Evolutionary conservation across 2,888 invertebrate genomes (phyloP), one percentile per base, ranked within the genome.

Genomic region (Bugula neritina): DNA sequence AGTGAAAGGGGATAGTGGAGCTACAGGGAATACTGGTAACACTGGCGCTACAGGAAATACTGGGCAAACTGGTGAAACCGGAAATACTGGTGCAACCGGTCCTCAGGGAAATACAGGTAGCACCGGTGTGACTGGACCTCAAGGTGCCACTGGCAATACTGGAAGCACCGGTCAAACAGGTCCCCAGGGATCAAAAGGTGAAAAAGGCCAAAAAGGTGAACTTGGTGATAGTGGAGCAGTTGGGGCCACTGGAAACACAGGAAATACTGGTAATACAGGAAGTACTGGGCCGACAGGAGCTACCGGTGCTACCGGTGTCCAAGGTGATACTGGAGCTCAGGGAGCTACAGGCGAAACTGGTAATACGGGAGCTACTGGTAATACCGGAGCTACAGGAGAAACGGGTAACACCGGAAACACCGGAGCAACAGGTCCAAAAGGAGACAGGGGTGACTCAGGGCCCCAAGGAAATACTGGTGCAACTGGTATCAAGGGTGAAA

Each of bases 271-370:
- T 5, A 5, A n/a, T 17, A 35, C 71, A 23, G 71, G 71, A 17
- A 5, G 13, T 23, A 71, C 35, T n/a, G 71, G 71, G 2, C 13
- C 2, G 21, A 54, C 35, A 3, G 71, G 71, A 10, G 27, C 25
- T 23, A 54, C 55, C 23, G 71, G 71, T 23, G 10, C 29, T 10
- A 52, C 21, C 27, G 71, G 71, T 25, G 34, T 25, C 29, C 25
- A 2, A n/a, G 71, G 71, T n/a, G 69, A 69, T 13, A 13, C 63
- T 31, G 72, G 69, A n/a, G 29, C 29, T 5, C 5, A 29, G 21
- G 74, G 74, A n/a, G 72, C 72, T 0, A 23, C 73, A 52, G 75
- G 75, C n/a, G 71, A 74, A 21, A 23, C 72, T 54, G 74, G 74
- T 52, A 69, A 71, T 3, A 34, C 72, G 17, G 75, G 75, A 55